Evolutionary conservation across 2,888 invertebrate species (phyloP), one percentile per base, ranked within the genome.

Genomic region (Sesamia inferens): DNA sequence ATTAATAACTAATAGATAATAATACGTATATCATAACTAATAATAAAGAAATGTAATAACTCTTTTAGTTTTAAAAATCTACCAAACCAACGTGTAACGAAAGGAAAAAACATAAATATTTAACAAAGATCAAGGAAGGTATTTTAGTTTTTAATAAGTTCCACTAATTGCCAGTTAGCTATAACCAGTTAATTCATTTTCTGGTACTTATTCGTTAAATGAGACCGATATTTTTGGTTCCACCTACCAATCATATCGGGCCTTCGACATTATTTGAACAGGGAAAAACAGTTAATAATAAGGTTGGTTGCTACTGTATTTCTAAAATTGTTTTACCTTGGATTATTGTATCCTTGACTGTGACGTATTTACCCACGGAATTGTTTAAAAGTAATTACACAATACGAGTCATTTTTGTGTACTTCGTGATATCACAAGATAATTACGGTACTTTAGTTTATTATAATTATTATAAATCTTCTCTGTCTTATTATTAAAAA

Each of bases 101-200:
- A 42, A 48, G 16, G 4, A 14, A 22, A 57, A 57, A 64, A 10
- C n/a, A 47, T 51, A 16, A 13, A 55, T 24, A 68, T 59, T 31
- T 31, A 31, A 31, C 31, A 31, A 31, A 31, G 31, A 31, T 31
- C 31, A 31, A 31, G 3, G 31, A 31, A 31, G 3, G 31, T 31
- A 31, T 31, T 31, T 31, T 31, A 31, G 1, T 2, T 31, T 31
- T 31, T 31, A 31, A 31, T 69, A 54, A 74, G 31, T 63, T 66
- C 44, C 44, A 44, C 54, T 57, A 59, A 44, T 31, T 31, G 31
- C 64, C 65, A 59, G 71, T 58, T 73, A 67, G 48, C 42, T 74
- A 65, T 58, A 71, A 63, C 42, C 51, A 31, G 63, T 63, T 76
- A 66, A 84, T 84, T 79, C 54, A 55, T 62, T 84, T 76, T 64